phyloP scores from a whole-genome alignment of 1,140 invertebrate genomes.

The Aleiodes sp. region DNA sequence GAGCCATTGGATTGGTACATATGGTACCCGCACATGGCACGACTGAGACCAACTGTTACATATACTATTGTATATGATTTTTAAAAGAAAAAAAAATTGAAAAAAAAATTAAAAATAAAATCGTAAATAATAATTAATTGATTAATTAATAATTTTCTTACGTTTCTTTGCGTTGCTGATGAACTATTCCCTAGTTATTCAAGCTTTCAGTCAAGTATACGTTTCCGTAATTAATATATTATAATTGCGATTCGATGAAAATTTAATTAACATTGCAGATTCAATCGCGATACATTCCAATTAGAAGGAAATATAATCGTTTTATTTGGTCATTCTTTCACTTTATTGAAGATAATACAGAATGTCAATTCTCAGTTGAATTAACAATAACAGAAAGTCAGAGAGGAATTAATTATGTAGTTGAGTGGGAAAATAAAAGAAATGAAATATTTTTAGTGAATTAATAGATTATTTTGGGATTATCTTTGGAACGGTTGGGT shows the following conservation, averaged over 20 bases:
- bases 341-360: no score
- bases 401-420: no score
- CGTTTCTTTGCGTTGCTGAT: slow-evolving; percentile 28
- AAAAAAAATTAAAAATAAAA: slow-evolving; percentile 6
- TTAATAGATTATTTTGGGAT: no score
- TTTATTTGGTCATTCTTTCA: background rate
- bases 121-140: background rate
- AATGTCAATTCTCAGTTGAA: no score
- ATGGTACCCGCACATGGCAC: slow-evolving; percentile 51
- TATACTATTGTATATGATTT: slow-evolving; percentile 66
- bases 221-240: slow-evolving; percentile 38
- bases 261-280: slow-evolving; percentile 4
- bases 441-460: no score
- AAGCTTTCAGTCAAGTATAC: slow-evolving; percentile 55
- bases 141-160: background rate
- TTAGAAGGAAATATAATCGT: background rate
- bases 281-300: slow-evolving; percentile 41
- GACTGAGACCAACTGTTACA: slow-evolving; percentile 64
- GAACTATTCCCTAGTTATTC: slow-evolving; percentile 55
- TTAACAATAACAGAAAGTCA: no score
- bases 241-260: slow-evolving; percentile 28
- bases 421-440: no score
- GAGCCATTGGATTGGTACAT: slow-evolving; percentile 52
- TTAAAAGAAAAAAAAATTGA: slow-evolving; percentile 39
- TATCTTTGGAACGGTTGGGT: no score